Percentiles rank a stretch among this genome's conserved stretches.
phyloP scores from a whole-genome alignment of 2,888 invertebrate species.

The Cerastoderma edule region DNA sequence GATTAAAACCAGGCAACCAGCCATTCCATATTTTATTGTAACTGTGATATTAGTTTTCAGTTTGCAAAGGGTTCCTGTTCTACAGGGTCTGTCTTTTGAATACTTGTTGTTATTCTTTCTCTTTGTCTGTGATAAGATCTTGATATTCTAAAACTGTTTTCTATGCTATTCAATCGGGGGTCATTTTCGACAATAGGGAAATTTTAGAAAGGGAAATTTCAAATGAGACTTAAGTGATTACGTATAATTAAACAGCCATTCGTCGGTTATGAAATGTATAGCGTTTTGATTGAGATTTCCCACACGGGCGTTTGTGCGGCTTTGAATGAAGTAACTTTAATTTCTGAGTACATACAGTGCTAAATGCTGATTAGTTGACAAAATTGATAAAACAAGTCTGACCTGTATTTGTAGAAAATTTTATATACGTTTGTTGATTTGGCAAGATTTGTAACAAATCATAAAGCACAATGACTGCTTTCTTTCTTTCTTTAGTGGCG shows the following conservation, averaged over 20 bases:
- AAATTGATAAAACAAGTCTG: too few relatives aligned
- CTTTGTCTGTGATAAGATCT: conserved; percentile 20
- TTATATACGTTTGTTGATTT: too few relatives aligned
- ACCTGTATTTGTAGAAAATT: too few relatives aligned
- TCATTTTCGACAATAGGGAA: conserved; percentile 12
- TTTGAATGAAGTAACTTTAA: conserved; percentile 6
- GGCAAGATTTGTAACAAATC: too few relatives aligned
- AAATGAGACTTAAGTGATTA: conserved; percentile 21
- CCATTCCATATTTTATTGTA: not conserved
- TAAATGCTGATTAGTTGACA: too few relatives aligned
- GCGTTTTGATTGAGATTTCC: conserved; percentile 22
- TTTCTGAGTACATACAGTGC: too few relatives aligned
- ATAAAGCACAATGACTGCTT: too few relatives aligned
- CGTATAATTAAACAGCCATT: conserved; percentile 17
- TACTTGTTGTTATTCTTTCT: conserved; percentile 9
- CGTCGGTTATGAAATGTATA: not conserved
- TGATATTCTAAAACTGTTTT: conserved; percentile 21
- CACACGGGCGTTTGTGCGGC: not conserved
- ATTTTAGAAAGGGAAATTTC: conserved; percentile 15
- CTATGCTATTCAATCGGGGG: conserved; percentile 14
- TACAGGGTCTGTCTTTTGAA: not conserved
- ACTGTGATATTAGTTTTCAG: not conserved
- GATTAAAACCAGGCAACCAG: not conserved
- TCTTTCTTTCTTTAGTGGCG: too few relatives aligned
- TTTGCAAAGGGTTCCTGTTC: not conserved